phyloP scores from a whole-genome alignment of 2,113 vertebrate genomes.

The Corvus moneduloides region DNA sequence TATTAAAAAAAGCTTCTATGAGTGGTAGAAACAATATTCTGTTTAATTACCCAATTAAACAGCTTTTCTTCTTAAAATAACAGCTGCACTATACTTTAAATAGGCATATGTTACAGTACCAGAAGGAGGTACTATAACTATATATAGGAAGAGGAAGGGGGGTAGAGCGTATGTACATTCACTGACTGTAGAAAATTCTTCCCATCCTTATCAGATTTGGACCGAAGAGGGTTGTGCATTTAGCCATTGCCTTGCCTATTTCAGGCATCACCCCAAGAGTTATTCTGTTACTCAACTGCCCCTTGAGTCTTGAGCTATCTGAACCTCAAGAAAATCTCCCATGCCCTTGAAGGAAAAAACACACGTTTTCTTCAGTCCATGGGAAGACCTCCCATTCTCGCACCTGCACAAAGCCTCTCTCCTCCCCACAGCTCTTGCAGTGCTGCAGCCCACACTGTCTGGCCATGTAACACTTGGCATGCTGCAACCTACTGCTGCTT shows the following conservation, averaged over 20 bases:
- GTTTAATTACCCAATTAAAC: conserved; percentile 44
- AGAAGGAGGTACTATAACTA: conserved; percentile 10
- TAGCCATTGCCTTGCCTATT: background rate
- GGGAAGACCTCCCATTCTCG: background rate
- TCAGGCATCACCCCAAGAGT: background rate
- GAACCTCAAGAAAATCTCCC: background rate
- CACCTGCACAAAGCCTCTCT: background rate
- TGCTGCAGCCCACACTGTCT: background rate
- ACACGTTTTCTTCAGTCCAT: background rate
- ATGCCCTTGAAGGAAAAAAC: background rate
- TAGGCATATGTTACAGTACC: background rate
- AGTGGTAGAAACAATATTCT: conserved; percentile 43
- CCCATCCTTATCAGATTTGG: background rate
- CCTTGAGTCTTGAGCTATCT: background rate
- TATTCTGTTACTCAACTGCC: background rate
- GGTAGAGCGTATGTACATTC: background rate
- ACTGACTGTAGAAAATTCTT: background rate
- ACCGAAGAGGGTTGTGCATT: background rate
- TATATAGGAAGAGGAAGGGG: background rate
- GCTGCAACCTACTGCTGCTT: background rate
- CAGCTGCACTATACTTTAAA: conserved; percentile 18
- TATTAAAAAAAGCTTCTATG: conserved; percentile 28
- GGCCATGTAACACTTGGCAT: fast-evolving
- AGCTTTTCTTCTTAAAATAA: conserved; percentile 49
- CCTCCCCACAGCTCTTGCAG: background rate